Evolutionary conservation across 2,888 invertebrate species (phyloP).

Genomic region (Melanargia galathea): DNA sequence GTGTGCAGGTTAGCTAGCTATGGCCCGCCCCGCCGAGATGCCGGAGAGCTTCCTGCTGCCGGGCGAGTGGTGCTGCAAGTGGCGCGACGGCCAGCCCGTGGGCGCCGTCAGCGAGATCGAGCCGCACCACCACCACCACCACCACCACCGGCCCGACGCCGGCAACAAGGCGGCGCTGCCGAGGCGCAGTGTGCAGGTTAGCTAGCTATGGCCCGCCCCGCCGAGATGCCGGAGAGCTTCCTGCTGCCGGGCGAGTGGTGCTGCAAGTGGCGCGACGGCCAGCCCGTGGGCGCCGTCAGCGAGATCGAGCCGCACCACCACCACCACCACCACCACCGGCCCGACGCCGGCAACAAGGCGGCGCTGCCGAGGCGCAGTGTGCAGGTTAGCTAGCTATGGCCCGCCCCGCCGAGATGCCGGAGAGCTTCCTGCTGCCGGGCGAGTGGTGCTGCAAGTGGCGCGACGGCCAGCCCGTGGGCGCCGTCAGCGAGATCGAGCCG

Average conservation of each 20-base stretch:
- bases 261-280: neutral
- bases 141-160: no score
- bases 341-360: neutral
- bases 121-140: neutral
- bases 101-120: neutral
- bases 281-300: slow-evolving; percentile 1
- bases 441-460: neutral
- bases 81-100: neutral
- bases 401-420: neutral
- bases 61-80: neutral
- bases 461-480: neutral
- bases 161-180: neutral
- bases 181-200: neutral
- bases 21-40: neutral
- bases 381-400: neutral
- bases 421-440: neutral
- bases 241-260: neutral
- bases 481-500: neutral
- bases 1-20: neutral
- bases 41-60: slow-evolving; percentile 1
- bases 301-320: neutral
- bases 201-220: neutral
- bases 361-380: neutral
- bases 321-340: no score
- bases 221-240: neutral